phyloP scores from a whole-genome alignment of 2,797 vertebrate genomes.

The Diceros bicornis region DNA sequence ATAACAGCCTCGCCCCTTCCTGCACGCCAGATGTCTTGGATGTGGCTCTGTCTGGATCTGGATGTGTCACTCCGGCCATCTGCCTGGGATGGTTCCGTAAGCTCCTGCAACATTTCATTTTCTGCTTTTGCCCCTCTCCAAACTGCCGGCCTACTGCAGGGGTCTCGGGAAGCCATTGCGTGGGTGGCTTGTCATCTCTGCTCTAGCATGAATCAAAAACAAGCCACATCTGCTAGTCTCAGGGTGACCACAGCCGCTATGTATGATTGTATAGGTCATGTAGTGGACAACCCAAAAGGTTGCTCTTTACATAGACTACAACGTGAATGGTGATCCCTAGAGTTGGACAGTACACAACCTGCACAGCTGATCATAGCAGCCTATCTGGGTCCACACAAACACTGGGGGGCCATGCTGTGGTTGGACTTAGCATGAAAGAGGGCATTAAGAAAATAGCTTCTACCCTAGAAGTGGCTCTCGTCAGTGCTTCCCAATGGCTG shows the following conservation, averaged over 20 bases:
- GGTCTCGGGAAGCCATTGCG: not conserved
- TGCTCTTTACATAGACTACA: not conserved
- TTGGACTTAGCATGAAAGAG: not conserved
- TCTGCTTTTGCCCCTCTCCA: not conserved
- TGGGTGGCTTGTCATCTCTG: not conserved
- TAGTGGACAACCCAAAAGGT: not conserved
- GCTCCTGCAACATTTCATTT: not conserved
- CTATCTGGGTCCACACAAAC: not conserved
- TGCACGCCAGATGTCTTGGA: not conserved
- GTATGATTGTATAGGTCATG: not conserved
- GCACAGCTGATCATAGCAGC: not conserved
- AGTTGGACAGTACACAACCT: not conserved
- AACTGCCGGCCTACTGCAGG: not conserved
- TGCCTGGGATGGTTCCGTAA: not conserved
- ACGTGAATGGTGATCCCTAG: not conserved
- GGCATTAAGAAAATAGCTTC: not conserved
- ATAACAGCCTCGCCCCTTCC: rapidly evolving
- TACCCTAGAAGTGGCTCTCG: not conserved
- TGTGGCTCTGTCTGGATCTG: not conserved
- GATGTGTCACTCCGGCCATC: not conserved
- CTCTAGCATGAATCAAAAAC: not conserved
- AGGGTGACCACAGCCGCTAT: not conserved
- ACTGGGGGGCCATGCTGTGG: rapidly evolving
- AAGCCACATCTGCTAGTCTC: not conserved
- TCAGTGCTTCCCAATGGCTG: not conserved